Conservation (phyloP, 1,140 invertebrate species). For the Conus ventricosus region DNA sequence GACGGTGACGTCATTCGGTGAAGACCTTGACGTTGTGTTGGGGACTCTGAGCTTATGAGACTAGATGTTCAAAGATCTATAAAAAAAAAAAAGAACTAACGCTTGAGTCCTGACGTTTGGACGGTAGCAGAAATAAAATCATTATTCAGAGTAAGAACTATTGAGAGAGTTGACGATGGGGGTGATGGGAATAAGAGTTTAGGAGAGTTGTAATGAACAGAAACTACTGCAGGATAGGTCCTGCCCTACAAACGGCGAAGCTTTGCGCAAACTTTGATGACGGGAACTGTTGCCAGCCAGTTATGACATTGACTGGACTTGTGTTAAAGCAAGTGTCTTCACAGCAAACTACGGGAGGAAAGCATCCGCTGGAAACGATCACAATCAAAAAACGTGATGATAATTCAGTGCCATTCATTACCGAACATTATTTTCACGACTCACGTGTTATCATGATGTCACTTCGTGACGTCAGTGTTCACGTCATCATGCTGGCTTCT, state of each 20-base stretch:
- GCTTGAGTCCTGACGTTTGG: neutral
- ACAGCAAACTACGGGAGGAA: no score
- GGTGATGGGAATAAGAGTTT: no score
- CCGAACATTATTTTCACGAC: neutral
- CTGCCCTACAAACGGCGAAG: no score
- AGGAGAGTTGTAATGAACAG: no score
- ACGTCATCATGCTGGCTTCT: no score
- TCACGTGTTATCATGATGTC: neutral
- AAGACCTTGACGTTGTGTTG: no score
- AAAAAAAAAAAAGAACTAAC: neutral
- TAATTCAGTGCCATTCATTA: neutral
- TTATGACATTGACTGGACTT: no score
- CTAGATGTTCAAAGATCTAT: neutral
- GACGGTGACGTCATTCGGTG: neutral
- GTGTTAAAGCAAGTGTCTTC: no score
- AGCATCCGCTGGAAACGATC: neutral
- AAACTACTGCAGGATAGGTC: no score
- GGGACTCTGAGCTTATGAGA: no score
- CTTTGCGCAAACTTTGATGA: no score
- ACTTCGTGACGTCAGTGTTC: neutral
- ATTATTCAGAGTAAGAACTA: neutral
- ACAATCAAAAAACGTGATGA: neutral
- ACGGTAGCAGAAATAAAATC: neutral
- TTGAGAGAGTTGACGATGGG: neutral
- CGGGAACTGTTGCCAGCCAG: no score